Percentiles rank a stretch among this genome's conserved stretches.
Conservation (phyloP, 2,113 vertebrate species). For the Corynorhinus townsendii region DNA sequence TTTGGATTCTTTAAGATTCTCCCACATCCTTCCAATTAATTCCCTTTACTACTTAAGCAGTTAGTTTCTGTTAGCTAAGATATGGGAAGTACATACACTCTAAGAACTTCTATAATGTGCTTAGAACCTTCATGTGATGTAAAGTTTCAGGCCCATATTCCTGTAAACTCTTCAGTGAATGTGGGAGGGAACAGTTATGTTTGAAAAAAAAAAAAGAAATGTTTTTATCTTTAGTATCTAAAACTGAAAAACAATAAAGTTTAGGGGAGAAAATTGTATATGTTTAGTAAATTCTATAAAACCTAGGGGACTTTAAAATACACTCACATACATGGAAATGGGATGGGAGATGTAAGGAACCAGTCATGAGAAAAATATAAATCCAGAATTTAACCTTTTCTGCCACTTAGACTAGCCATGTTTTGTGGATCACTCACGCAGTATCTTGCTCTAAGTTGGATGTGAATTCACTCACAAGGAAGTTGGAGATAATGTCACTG, state of each 20-base stretch:
- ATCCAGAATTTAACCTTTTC: conserved; percentile 52
- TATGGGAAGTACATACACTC: background rate
- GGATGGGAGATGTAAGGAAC: background rate
- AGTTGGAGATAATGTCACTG: conserved; percentile 58
- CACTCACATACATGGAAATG: background rate
- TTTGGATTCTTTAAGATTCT: conserved; percentile 6
- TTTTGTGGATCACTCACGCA: conserved; percentile 40
- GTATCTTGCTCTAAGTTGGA: conserved; percentile 25
- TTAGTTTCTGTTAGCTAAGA: conserved; percentile 39
- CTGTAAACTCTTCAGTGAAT: conserved; percentile 7
- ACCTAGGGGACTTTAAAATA: background rate
- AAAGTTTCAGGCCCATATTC: background rate
- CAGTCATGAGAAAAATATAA: conserved; percentile 33
- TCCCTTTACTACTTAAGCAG: background rate
- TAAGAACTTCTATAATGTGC: background rate
- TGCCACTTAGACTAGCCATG: conserved; percentile 14
- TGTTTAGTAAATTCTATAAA: conserved; percentile 46
- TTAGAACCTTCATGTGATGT: background rate
- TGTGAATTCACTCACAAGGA: conserved; percentile 54
- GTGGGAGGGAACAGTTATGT: background rate
- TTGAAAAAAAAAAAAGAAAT: conserved; percentile 14
- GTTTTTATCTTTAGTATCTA: background rate
- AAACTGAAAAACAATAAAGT: background rate
- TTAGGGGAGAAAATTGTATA: background rate
- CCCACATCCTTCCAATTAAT: conserved; percentile 31